Evolutionary conservation across 92 coral and sea anemone genomes (phyloP).

Genomic region (Phenganax marumi): DNA sequence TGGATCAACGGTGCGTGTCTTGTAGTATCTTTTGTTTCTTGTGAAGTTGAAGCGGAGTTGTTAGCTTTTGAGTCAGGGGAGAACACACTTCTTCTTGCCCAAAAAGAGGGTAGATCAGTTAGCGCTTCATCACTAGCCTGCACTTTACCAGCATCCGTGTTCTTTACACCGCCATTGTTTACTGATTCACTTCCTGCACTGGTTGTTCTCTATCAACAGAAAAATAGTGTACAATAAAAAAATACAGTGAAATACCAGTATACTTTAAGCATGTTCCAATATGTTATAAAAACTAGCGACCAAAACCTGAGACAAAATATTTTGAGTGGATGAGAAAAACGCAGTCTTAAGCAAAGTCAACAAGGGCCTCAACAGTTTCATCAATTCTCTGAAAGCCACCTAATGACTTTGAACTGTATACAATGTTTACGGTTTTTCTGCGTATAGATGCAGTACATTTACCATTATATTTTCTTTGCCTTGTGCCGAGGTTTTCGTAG

Average conservation of each 20-base stretch:
- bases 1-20: slow-evolving; percentile 43
- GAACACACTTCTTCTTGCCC: slow-evolving; percentile 35
- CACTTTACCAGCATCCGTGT: background rate
- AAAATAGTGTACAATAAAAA: background rate
- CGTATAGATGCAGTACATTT: background rate
- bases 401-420: background rate
- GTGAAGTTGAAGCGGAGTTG: slow-evolving; percentile 30
- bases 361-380: too few species aligned
- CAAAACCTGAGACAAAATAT: too few species aligned
- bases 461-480: slow-evolving; percentile 34
- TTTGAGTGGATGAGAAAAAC: too few species aligned
- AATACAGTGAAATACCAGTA: background rate
- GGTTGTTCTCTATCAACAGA: slow-evolving; percentile 3
- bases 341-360: too few species aligned
- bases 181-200: background rate
- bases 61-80: slow-evolving; percentile 34
- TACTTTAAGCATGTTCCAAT: background rate
- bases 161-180: slow-evolving; percentile 24
- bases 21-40: slow-evolving; percentile 40
- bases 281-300: too few species aligned
- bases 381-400: too few species aligned
- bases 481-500: slow-evolving; percentile 3
- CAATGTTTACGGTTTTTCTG: background rate
- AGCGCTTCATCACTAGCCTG: slow-evolving; percentile 6
- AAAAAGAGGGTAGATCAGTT: slow-evolving; percentile 29